Percentiles rank a stretch among this genome's conserved stretches.
Conservation (phyloP, 2,888 invertebrate species). For the Fabriciana adippe region DNA sequence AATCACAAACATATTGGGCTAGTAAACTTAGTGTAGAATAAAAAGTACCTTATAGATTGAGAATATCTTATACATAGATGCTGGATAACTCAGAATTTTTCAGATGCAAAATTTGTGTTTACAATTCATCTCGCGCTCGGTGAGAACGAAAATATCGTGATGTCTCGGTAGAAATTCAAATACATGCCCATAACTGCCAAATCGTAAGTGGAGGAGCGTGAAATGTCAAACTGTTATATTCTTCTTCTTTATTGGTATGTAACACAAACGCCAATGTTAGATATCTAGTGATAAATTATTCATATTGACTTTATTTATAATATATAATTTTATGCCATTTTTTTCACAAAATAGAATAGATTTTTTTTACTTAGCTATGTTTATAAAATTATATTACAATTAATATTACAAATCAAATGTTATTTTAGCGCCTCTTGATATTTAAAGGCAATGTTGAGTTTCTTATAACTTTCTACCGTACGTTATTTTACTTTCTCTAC, state of each 20-base stretch:
- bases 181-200: conserved; percentile 17
- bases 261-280: not conserved
- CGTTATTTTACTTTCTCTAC: too few species aligned
- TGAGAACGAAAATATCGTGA: conserved; percentile 18
- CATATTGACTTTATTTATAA: too few species aligned
- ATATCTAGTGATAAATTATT: not conserved
- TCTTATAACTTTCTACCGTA: too few species aligned
- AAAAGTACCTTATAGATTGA: not conserved
- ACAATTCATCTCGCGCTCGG: conserved; percentile 20
- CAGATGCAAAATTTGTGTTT: conserved; percentile 20
- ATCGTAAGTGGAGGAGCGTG: conserved; percentile 20
- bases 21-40: too few species aligned
- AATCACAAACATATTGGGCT: too few species aligned
- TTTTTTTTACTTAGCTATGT: too few species aligned
- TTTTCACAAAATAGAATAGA: too few species aligned
- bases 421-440: too few species aligned
- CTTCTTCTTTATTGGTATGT: not conserved
- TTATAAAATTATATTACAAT: too few species aligned
- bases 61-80: not conserved
- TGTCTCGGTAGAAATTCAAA: conserved; percentile 16
- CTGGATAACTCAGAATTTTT: conserved; percentile 1
- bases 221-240: conserved; percentile 8
- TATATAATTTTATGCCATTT: too few species aligned
- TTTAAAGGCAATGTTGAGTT: too few species aligned
- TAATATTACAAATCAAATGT: too few species aligned